Evolutionary conservation across 2,797 vertebrate genomes (phyloP), one percentile per base, ranked within the genome.

Genomic region (Phataginus tricuspis): DNA sequence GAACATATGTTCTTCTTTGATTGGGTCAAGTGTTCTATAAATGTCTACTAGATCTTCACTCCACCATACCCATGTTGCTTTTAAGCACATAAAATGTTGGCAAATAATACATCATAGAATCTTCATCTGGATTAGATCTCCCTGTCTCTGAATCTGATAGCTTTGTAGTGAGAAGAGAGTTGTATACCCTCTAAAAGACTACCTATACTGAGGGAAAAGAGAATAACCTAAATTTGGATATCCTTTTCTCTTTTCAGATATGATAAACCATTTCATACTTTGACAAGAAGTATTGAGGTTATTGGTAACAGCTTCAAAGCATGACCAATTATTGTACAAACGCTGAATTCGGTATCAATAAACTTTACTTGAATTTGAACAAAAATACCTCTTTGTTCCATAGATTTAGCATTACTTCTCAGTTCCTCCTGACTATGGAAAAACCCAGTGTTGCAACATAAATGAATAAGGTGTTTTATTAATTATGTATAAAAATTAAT

Each of bases 291-390:
- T 6, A 63, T 10, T 77, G 9, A 87, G 15, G 37, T 71, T 39
- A 74, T 9, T 75, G 75, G 42, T 59, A 27, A 77, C 6, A 87
- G n/a, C 29, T 71, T 66, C 39, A 86, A 72, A 72, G 16, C 87
- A 64, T 84, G 72, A 87, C 23, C 25, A 92, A n/a, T 74, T 66
- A 84, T 8, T 91, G 19, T 55, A 14, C 71, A 66, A 88, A 87
- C 64, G 29, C n/a, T 84, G 18, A 74, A 13, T 39, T 85, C 66
- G 72, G 10, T 53, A 64, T 15, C 42, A 6, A 69, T 37, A 37
- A 71, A 53, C 21, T 83, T 63, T 51, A 90, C 82, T 51, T 79
- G 25, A 87, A 83, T 83, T 94, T 88, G 53, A 86, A 85, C 39
- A 74, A 90, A 94, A 84, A 72, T 27, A 55, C 9, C 10, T 69